phyloP scores from a whole-genome alignment of 2,797 vertebrate species.

The Hemitrygon akajei region DNA sequence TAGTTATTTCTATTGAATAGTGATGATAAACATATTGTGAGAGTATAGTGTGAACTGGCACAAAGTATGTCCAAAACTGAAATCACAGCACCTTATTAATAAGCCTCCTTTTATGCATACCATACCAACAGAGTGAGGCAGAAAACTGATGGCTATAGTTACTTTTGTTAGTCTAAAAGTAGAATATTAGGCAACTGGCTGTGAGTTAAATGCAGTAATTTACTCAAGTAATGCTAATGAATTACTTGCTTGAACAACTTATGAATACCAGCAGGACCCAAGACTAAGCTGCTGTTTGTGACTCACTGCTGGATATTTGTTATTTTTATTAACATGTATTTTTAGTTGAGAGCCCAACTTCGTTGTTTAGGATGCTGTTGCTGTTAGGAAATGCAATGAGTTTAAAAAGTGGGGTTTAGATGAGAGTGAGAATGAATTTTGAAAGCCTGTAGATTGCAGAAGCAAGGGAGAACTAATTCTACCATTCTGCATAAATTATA shows the following conservation, averaged over 20 bases:
- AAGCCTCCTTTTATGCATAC: neutral
- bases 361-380: neutral
- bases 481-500: neutral
- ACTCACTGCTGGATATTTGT: slow-evolving; percentile 4
- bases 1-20: neutral
- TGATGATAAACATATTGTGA: neutral
- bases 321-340: neutral
- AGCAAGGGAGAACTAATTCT: neutral
- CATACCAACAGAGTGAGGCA: neutral
- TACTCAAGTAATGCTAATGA: slow-evolving; percentile 24
- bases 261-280: slow-evolving; percentile 28
- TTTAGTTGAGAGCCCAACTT: neutral
- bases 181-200: slow-evolving; percentile 25
- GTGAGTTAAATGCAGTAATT: slow-evolving; percentile 28
- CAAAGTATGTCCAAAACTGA: neutral
- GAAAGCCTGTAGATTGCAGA: neutral
- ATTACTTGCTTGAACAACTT: neutral
- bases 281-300: slow-evolving; percentile 1
- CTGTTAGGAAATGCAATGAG: neutral
- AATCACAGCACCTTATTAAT: slow-evolving; percentile 31
- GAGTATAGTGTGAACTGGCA: neutral
- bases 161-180: neutral
- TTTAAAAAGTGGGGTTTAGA: too few relatives aligned
- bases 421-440: neutral
- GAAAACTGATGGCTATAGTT: neutral